These are phyloP conservation scores for Sebastes iracundus DNA, from an alignment of 2,797 vertebrate species.

Conservation along the genomic window DNA sequence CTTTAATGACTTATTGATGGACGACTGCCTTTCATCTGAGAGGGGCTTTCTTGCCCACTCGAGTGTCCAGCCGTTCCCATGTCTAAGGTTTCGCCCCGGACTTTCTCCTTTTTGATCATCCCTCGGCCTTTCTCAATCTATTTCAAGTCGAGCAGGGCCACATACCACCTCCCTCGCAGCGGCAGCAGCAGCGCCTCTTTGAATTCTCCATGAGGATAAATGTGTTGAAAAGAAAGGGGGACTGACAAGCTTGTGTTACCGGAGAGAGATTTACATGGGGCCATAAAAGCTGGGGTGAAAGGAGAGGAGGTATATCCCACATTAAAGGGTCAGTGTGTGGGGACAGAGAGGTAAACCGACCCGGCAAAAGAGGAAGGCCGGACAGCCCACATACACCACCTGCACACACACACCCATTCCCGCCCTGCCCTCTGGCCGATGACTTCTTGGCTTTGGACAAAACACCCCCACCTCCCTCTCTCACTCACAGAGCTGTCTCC, in stretches of 20 bases:
- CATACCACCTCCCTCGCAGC: constrained; percentile 53
- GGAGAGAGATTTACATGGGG: constrained; percentile 76
- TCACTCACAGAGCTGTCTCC: constrained; percentile 56
- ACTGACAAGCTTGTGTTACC: constrained; percentile 77
- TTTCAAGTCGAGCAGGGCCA: constrained; percentile 60
- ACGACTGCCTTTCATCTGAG: constrained; percentile 76
- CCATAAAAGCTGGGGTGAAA: constrained; percentile 76
- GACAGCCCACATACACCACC: constrained; percentile 63
- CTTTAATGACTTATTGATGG: constrained; percentile 81
- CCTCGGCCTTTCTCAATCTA: constrained; percentile 64
- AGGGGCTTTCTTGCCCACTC: constrained; percentile 65
- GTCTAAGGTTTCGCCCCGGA: constrained; percentile 77
- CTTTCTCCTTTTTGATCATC: constrained; percentile 78
- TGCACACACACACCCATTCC: constrained; percentile 61
- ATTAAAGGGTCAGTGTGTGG: constrained; percentile 62
- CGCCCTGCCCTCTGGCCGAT: constrained; percentile 69
- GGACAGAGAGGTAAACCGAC: constrained; percentile 71
- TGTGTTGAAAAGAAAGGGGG: constrained; percentile 74
- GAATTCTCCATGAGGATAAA: constrained; percentile 73
- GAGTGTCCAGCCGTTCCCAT: constrained; percentile 76
- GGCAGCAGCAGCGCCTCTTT: constrained; percentile 56
- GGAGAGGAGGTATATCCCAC: constrained; percentile 67
- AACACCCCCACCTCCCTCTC: constrained; percentile 11
- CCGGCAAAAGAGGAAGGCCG: constrained; percentile 51
- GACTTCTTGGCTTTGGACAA: constrained; percentile 59